Evolutionary conservation across 2,888 invertebrate species (phyloP), one percentile per base, ranked within the genome.

Genomic region (Eupithecia abbreviata): DNA sequence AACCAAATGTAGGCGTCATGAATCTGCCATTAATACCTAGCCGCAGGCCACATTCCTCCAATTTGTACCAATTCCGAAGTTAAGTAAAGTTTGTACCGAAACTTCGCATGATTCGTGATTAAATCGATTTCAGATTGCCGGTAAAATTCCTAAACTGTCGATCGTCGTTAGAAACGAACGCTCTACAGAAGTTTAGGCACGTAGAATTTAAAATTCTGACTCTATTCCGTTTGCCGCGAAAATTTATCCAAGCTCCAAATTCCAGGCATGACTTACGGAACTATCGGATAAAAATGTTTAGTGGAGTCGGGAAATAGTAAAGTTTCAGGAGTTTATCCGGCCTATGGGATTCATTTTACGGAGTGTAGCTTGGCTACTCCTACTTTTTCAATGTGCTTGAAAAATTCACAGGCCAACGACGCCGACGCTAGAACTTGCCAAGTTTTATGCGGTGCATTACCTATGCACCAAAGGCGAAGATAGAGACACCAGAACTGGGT

Each of bases 61-160:
- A 93, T 94, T 94, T 93, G 94, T 92, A 90, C 92, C 91, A 93
- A 92, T 92, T 90, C 87, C 88, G 83, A 92, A 93, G 89, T 93
- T 92, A 90, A 88, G 86, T 91, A 92, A 94, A 93, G 91, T 94
- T 93, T 91, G 89, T 89, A 87, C 84, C 74, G 85, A 85, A 88
- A 94, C 90, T 94, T 93, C 90, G 91, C 90, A 92, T 94, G 92
- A 93, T 93, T 93, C 86, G 92, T 93, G 93, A 94, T 94, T 94
- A 92, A 94, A 94, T 93, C 93, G 93, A 94, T 94, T 92, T 91
- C 89, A 87, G 90, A 93, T 93, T 92, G 93, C 92, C 91, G 90
- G 90, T 91, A 90, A 90, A 91, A 92, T 90, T 90, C 87, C 87
- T 83, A 92, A 92, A 92, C 92, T 91, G 92, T 90, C 90, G 91